Evolutionary conservation across 1,140 invertebrate genomes (phyloP), one percentile per base, ranked within the genome.

Genomic region (Paralvinella palmiformis): DNA sequence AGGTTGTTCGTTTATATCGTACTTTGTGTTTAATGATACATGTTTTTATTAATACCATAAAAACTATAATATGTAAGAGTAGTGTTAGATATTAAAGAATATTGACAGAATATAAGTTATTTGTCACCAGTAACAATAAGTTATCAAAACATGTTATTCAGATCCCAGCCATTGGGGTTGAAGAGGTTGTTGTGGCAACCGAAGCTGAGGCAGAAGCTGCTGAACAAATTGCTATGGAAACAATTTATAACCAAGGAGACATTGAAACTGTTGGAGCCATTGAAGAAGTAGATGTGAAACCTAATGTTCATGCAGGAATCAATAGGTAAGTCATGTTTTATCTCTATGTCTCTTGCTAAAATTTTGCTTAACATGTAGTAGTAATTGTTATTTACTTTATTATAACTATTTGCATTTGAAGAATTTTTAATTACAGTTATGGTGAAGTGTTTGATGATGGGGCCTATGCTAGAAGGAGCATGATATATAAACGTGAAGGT

Each of bases 131-230:
- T n/a, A n/a, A n/a, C n/a, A n/a, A n/a, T n/a, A n/a, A n/a, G n/a
- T n/a, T n/a, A n/a, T n/a, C n/a, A n/a, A n/a, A n/a, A n/a, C n/a
- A n/a, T n/a, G n/a, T n/a, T n/a, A n/a, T n/a, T n/a, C n/a, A n/a
- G n/a, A n/a, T n/a, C 31, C 48, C 48, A 22, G 48, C 48, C 24
- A 29, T 57, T 32, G 55, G 33, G 17, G 33, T 57, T 57, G 29
- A 33, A 57, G 55, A 57, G 33, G 55, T 57, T 27, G 55, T 57
- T 6, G 33, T 57, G 17, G 55, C 33, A 27, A 36, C 55, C 20
- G 55, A 57, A 57, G 55, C n/a, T n/a, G n/a, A 32, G 13, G 33
- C 29, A 32, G 55, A 57, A 36, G 33, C 22, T 27, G 55, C 33
- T 5, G 29, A 57, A 57, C 22, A 27, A 27, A 20, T 32, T 32